These are phyloP conservation scores for Prunella himalayana DNA, from an alignment of 2,113 vertebrate genomes.

Conservation along the genomic window DNA sequence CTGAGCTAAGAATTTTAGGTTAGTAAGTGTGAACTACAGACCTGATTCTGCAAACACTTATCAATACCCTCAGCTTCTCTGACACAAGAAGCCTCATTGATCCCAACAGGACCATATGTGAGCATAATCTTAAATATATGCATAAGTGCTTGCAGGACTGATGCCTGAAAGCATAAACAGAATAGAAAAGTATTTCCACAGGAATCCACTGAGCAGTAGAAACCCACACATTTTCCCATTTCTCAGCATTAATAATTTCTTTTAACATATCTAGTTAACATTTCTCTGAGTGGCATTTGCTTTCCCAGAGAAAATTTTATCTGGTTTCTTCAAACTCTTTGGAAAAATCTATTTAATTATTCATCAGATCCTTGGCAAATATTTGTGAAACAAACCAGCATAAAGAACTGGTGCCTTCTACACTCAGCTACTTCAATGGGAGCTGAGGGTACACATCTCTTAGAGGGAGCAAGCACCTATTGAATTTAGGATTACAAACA, in stretches of 20 bases:
- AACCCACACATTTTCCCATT: neutral
- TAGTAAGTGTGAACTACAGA: conserved; percentile 66
- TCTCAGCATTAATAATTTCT: conserved; percentile 44
- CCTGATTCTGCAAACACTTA: conserved; percentile 60
- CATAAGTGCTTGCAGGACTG: conserved; percentile 35
- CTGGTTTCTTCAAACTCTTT: conserved; percentile 36
- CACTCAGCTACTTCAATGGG: conserved; percentile 1
- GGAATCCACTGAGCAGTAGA: neutral
- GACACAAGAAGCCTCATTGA: conserved; percentile 54
- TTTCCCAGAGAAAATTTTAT: conserved; percentile 55
- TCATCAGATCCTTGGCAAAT: conserved; percentile 31
- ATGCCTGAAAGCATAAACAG: conserved; percentile 42
- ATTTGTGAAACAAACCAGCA: conserved; percentile 42
- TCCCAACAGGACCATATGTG: conserved; percentile 48
- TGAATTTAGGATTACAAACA: conserved; percentile 20
- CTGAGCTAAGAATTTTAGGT: conserved; percentile 68
- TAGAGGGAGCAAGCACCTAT: conserved; percentile 24
- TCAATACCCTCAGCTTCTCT: conserved; percentile 53
- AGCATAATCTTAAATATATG: conserved; percentile 50
- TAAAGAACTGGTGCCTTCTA: conserved; percentile 15
- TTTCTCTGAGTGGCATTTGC: conserved; percentile 35
- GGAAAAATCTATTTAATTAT: conserved; percentile 42
- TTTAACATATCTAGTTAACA: neutral
- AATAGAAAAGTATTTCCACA: conserved; percentile 37
- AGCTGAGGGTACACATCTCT: conserved; percentile 8